Base-by-base conservation (phyloP, 1,140 invertebrate species). In the Drosophila sp. region DNA sequence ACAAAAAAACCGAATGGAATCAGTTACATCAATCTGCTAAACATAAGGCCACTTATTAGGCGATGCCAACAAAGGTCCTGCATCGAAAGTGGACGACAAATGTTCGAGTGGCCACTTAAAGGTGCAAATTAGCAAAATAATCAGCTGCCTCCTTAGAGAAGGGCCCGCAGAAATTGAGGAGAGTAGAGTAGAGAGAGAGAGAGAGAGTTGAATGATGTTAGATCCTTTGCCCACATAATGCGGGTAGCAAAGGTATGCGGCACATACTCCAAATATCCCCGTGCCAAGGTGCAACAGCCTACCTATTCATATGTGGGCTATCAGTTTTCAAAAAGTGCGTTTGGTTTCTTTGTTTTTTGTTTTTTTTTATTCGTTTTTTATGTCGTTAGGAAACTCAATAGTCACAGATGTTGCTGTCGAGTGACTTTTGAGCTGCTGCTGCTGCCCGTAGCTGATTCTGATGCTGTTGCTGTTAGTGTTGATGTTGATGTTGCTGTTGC, bases 211-310 rank as follows among this genome's bases (percentile, higher is more conserved):
- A 41, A 62, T 40, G 57, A 38, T 50, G 66, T 30, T 44, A 38
- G 23, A 7, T 40, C 66, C 33, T 6, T 10, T 61, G 35, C 33
- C 57, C 17, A 17, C 17, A 11, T 72, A 25, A 79, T 79, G 76
- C 76, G 76, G 76, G 76, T 6, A 58, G 71, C 65, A 47, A 32
- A 73, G 82, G 82, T 79, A 86, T 86, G 65, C 38, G 17, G 29
- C 38, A 35, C 10, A 11, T 25, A 27, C 38, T 30, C 29, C 17
- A 17, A 17, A 33, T 71, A 64, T 58, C 74, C 82, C 56, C 82
- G 82, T 87, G 82, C 82, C 83, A 87, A 87, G 83, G 83, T 87
- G 84, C 79, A 69, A 79, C 47, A 73, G 83, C 76, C 75, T 44
- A 55, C 32, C 66, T 44, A 41, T 50, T 23, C 60, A 56, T 55